Evolutionary conservation across 2,888 invertebrate species (phyloP).

Genomic region (Zygothrica quintamaculata): DNA sequence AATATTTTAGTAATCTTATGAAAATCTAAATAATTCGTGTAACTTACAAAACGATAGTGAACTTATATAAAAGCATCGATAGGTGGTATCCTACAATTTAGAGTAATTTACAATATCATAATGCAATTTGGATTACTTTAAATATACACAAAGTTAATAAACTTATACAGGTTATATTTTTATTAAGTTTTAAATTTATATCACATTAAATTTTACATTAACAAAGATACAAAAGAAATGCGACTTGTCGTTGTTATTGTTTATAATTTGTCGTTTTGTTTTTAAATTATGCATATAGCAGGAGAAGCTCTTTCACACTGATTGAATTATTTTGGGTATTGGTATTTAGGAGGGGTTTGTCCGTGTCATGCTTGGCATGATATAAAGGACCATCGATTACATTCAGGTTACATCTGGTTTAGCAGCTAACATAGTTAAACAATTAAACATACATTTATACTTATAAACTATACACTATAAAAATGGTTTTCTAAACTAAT

Average conservation of each 20-base stretch:
- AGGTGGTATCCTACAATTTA: too few relatives aligned
- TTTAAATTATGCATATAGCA: slow-evolving; percentile 42
- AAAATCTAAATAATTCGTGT: too few relatives aligned
- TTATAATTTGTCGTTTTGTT: slow-evolving; percentile 42
- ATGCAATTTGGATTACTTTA: too few relatives aligned
- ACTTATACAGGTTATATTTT: slow-evolving; percentile 39
- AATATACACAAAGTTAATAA: slow-evolving; percentile 4
- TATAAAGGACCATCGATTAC: slow-evolving; percentile 13
- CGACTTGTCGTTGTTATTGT: slow-evolving; percentile 56
- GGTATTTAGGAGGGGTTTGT: slow-evolving; percentile 15
- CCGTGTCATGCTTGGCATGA: slow-evolving; percentile 50
- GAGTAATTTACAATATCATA: too few relatives aligned
- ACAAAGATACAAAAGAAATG: slow-evolving; percentile 68
- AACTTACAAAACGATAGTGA: too few relatives aligned
- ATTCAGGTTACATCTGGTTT: slow-evolving; percentile 22
- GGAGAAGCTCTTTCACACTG: slow-evolving; percentile 6
- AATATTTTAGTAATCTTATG: too few relatives aligned
- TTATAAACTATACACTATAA: slow-evolving; percentile 62
- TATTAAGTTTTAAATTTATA: slow-evolving; percentile 76
- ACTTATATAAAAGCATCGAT: too few relatives aligned
- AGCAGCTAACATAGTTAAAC: slow-evolving; percentile 59
- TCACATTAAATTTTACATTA: slow-evolving; percentile 81
- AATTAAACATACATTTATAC: slow-evolving; percentile 59
- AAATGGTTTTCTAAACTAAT: slow-evolving; percentile 70
- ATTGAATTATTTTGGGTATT: slow-evolving; percentile 28